A percentile compares a stretch with the other conserved stretches of the same genome.
Evolutionary conservation across 30 jellyfish, hydroid and myxozoan genomes (phyloP).

Genomic region (Nemopilema nomurai): DNA sequence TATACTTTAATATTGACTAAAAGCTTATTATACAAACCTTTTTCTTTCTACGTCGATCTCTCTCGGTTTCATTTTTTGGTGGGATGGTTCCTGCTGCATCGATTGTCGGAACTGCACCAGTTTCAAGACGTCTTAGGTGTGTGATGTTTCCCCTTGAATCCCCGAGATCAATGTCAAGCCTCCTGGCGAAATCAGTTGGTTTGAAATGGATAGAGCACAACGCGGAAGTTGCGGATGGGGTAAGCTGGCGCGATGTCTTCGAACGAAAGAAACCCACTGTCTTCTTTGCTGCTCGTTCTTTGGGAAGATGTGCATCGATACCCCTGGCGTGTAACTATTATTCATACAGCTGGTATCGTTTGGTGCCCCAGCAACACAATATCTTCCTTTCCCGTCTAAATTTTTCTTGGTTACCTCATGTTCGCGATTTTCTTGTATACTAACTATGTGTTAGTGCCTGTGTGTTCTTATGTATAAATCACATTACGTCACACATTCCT

Average conservation of each 20-base stretch:
- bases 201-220: too few species aligned
- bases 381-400: conserved; percentile 11
- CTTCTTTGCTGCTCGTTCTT: conserved; percentile 1
- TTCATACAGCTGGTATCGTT: conserved; percentile 24
- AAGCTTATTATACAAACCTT: too few species aligned
- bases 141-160: too few species aligned
- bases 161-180: too few species aligned
- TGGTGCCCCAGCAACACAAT: conserved; percentile 27
- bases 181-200: too few species aligned
- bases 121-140: too few species aligned
- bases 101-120: too few species aligned
- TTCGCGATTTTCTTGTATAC: conserved; percentile 7
- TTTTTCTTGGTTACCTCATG: neutral
- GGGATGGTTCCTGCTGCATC: conserved; percentile 8
- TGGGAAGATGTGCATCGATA: conserved; percentile 28
- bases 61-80: too few species aligned
- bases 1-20: too few species aligned
- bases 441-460: conserved; percentile 11
- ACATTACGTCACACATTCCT: conserved; percentile 9
- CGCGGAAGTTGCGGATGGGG: too few species aligned
- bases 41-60: neutral
- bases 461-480: conserved; percentile 10
- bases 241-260: too few species aligned
- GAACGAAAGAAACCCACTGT: too few species aligned
- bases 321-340: conserved; percentile 15